Evolutionary conservation across 2,797 vertebrate genomes (phyloP).

Genomic region (Pseudochromis fuscus): DNA sequence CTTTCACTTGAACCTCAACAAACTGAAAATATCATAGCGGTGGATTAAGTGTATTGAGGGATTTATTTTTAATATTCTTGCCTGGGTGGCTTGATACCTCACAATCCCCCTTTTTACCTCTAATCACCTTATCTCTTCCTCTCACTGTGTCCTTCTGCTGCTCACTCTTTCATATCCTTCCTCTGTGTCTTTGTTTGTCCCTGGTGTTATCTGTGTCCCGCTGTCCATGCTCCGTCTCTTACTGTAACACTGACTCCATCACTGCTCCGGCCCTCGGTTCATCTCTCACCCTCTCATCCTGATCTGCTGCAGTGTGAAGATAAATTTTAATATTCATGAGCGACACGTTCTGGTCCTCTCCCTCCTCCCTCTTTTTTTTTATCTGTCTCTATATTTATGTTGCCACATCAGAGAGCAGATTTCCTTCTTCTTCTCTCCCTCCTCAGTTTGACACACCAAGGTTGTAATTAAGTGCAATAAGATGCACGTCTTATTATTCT

Average conservation of each 20-base stretch:
- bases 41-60: slow-evolving; percentile 54
- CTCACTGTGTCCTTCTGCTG: not conserved
- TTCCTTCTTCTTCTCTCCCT: slow-evolving; percentile 7
- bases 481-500: slow-evolving; percentile 19
- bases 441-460: slow-evolving; percentile 22
- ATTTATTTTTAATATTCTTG: slow-evolving; percentile 62
- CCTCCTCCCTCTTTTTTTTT: slow-evolving; percentile 27
- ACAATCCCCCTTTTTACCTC: slow-evolving; percentile 46
- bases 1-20: slow-evolving; percentile 30
- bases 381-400: slow-evolving; percentile 44
- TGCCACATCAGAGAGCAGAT: slow-evolving; percentile 47
- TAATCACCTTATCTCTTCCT: slow-evolving; percentile 40
- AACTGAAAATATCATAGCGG: slow-evolving; percentile 34
- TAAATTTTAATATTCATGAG: slow-evolving; percentile 69
- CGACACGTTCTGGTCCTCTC: slow-evolving; percentile 43
- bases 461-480: slow-evolving; percentile 53
- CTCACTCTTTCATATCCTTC: slow-evolving; percentile 4
- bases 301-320: slow-evolving; percentile 67
- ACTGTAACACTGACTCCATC: slow-evolving; percentile 34
- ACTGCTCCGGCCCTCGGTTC: slow-evolving; percentile 27
- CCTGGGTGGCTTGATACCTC: slow-evolving; percentile 24
- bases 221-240: slow-evolving; percentile 39
- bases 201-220: slow-evolving; percentile 17
- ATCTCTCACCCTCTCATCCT: slow-evolving; percentile 40
- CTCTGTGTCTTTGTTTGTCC: slow-evolving; percentile 22